Evolutionary conservation across 2,113 vertebrate genomes (phyloP).

Genomic region (Lophura nycthemera): DNA sequence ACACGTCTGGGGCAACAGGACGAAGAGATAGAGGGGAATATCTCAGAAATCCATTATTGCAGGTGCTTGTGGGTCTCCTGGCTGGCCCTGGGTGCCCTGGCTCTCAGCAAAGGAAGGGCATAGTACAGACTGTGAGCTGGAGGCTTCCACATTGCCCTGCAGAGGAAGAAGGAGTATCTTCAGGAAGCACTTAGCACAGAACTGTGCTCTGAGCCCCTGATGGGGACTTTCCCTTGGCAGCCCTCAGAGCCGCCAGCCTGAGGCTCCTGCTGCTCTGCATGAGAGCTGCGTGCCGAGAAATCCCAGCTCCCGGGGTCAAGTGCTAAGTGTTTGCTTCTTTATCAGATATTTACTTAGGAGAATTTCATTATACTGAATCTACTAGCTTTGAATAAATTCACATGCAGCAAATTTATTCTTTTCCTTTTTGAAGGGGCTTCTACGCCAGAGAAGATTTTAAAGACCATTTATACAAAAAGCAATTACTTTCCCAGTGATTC

Average conservation of each 20-base stretch:
- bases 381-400: conserved; percentile 78
- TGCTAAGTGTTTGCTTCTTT: conserved; percentile 73
- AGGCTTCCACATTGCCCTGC: neutral
- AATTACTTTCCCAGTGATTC: conserved; percentile 82
- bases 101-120: neutral
- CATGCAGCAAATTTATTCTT: conserved; percentile 77
- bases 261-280: conserved; percentile 38
- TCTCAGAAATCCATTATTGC: neutral
- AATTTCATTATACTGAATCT: conserved; percentile 80
- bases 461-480: conserved; percentile 79
- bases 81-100: accelerated
- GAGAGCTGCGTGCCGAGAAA: conserved; percentile 45
- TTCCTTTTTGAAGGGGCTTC: conserved; percentile 65
- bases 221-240: neutral
- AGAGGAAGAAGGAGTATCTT: neutral
- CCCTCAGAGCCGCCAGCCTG: neutral
- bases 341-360: conserved; percentile 79
- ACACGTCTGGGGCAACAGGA: neutral
- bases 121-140: neutral
- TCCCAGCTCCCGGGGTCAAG: conserved; percentile 70
- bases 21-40: neutral
- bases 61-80: neutral
- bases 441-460: conserved; percentile 75
- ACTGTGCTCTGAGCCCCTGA: neutral
- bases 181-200: neutral